Evolutionary conservation across 2,888 invertebrate genomes (phyloP).

Genomic region (Fragum whitleyi): DNA sequence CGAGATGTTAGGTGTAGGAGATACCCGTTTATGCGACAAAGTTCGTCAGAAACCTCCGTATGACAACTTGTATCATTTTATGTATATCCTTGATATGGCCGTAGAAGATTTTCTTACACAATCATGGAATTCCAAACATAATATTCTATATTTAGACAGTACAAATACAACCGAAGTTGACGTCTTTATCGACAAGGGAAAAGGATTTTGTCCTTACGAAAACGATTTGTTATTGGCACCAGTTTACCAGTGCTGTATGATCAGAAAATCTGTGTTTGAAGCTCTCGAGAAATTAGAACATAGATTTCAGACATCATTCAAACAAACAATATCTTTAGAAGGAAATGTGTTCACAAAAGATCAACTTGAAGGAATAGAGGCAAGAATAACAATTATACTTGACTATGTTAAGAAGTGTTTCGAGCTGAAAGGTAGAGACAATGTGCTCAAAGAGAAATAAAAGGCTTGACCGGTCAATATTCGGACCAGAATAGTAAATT

Average conservation of each 20-base stretch:
- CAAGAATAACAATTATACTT: background rate
- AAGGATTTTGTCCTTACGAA: constrained; percentile 15
- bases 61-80: background rate
- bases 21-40: constrained; percentile 13
- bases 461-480: background rate
- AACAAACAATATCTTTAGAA: background rate
- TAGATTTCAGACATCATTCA: background rate
- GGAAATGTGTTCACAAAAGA: background rate
- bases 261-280: background rate
- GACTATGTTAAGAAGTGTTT: constrained; percentile 11
- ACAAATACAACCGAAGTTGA: background rate
- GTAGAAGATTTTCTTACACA: constrained; percentile 15
- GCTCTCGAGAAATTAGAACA: background rate
- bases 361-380: background rate
- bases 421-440: constrained; percentile 8
- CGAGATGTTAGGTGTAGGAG: background rate
- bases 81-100: constrained; percentile 14
- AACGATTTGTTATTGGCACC: constrained; percentile 12
- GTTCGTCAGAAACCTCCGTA: background rate
- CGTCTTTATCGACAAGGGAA: constrained; percentile 8
- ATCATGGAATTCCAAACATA: constrained; percentile 9
- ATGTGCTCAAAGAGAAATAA: background rate
- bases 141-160: constrained; percentile 2
- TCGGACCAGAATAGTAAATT: too few species aligned
- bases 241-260: constrained; percentile 15